These are phyloP conservation scores for Bombus confusus DNA, from an alignment of 1,140 invertebrate species.

Conservation along the genomic window DNA sequence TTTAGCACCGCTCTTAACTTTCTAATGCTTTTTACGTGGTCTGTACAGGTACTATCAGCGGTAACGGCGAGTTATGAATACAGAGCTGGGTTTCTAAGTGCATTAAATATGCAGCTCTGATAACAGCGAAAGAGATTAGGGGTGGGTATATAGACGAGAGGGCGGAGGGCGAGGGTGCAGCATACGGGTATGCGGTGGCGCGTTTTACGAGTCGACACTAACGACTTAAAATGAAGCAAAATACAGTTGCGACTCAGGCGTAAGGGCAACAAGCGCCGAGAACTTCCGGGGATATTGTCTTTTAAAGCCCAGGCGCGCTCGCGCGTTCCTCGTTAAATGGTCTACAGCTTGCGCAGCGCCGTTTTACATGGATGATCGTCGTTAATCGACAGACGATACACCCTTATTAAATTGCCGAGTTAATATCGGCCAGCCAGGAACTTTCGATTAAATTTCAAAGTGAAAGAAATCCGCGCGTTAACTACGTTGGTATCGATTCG, in stretches of 20 bases:
- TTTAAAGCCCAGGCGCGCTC: not conserved
- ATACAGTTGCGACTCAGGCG: constrained; percentile 41
- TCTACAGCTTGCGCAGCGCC: not conserved
- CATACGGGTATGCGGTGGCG: constrained; percentile 31
- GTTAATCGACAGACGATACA: constrained; percentile 1
- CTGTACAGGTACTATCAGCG: constrained; percentile 57
- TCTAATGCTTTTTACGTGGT: constrained; percentile 52
- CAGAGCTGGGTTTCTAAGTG: constrained; percentile 65
- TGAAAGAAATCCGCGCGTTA: too few species aligned
- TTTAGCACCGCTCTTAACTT: constrained; percentile 52
- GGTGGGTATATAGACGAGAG: not conserved
- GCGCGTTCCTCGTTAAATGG: constrained; percentile 10
- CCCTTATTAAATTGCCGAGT: constrained; percentile 14
- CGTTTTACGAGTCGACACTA: constrained; percentile 61
- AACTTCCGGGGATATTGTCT: constrained; percentile 53
- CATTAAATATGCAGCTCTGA: constrained; percentile 66
- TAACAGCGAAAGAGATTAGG: constrained; percentile 67
- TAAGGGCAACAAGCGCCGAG: constrained; percentile 16
- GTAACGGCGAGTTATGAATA: constrained; percentile 68
- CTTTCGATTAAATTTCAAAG: too few species aligned
- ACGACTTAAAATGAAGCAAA: constrained; percentile 63
- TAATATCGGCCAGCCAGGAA: not conserved
- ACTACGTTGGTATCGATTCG: too few species aligned
- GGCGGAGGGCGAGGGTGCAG: not conserved
- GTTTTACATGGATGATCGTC: constrained; percentile 11